A percentile compares a stretch with the other conserved stretches of the same genome.
Conservation (phyloP, 92 coral and sea anemone species). For the Zoanthus sociatus region DNA sequence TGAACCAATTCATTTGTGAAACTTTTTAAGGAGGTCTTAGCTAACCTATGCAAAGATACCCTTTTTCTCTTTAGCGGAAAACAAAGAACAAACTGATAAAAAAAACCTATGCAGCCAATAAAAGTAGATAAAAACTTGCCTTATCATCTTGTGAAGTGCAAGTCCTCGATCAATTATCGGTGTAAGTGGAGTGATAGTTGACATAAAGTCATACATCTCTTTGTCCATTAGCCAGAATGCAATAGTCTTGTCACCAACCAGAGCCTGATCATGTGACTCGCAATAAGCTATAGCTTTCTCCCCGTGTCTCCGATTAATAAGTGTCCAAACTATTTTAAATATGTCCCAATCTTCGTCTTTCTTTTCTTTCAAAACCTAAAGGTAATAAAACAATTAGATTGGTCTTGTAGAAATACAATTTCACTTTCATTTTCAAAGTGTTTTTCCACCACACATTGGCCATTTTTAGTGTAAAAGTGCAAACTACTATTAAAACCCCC, state of each 20-base stretch:
- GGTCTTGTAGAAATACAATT: no score
- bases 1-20: no score
- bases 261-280: slow-evolving; percentile 97
- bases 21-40: no score
- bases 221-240: slow-evolving; percentile 99
- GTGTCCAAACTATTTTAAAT: slow-evolving; percentile 75
- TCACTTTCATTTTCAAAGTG: no score
- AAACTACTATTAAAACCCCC: no score
- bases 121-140: slow-evolving; percentile 48
- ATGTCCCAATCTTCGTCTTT: slow-evolving; percentile 97
- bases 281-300: slow-evolving; percentile 97
- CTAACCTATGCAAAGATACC: no score
- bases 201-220: slow-evolving; percentile 96
- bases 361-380: slow-evolving; percentile 74
- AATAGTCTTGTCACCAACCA: slow-evolving; percentile 96
- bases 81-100: no score
- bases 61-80: no score
- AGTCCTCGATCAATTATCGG: slow-evolving; percentile 91
- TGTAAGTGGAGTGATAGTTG: slow-evolving; percentile 73
- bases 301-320: slow-evolving; percentile 89
- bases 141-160: slow-evolving; percentile 94
- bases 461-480: no score
- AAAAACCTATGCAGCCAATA: no score
- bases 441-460: no score
- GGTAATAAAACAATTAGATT: not conserved